Evolutionary conservation across 2,113 vertebrate species (phyloP).

Genomic region (Taurulus bubalis): DNA sequence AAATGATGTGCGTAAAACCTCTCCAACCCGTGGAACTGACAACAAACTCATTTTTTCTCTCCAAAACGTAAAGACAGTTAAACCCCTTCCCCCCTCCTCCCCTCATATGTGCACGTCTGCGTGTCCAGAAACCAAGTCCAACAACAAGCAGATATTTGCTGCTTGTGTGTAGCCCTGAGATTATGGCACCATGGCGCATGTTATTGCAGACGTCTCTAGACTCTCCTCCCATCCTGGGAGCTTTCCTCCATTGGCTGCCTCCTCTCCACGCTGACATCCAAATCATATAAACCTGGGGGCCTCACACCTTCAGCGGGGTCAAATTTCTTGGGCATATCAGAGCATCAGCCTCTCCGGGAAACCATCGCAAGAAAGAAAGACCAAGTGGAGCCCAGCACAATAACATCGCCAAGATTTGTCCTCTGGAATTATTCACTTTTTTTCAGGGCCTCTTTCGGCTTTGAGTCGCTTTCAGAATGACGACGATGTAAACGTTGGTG

Average conservation of each 20-base stretch:
- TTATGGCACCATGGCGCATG: conserved; percentile 48
- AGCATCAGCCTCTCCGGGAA: conserved; percentile 37
- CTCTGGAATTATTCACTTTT: conserved; percentile 37
- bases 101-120: neutral
- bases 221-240: conserved; percentile 74
- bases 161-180: neutral
- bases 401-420: neutral
- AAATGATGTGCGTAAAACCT: conserved; percentile 53
- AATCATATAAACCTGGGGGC: conserved; percentile 85
- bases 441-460: neutral
- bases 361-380: neutral
- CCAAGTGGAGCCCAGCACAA: conserved; percentile 2
- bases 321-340: conserved; percentile 68
- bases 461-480: conserved; percentile 1
- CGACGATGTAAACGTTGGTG: conserved; percentile 41
- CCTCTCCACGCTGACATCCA: conserved; percentile 58
- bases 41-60: neutral
- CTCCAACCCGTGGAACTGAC: conserved; percentile 11
- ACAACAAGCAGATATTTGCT: conserved; percentile 16
- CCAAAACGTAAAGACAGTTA: neutral
- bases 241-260: conserved; percentile 85
- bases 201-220: conserved; percentile 51
- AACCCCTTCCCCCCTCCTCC: neutral
- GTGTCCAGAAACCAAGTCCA: neutral
- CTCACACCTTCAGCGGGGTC: conserved; percentile 82